A percentile compares a stretch with the other conserved stretches of the same genome.
Evolutionary conservation across 1,140 invertebrate genomes (phyloP).

Genomic region (Dinothrombium tinctorium): DNA sequence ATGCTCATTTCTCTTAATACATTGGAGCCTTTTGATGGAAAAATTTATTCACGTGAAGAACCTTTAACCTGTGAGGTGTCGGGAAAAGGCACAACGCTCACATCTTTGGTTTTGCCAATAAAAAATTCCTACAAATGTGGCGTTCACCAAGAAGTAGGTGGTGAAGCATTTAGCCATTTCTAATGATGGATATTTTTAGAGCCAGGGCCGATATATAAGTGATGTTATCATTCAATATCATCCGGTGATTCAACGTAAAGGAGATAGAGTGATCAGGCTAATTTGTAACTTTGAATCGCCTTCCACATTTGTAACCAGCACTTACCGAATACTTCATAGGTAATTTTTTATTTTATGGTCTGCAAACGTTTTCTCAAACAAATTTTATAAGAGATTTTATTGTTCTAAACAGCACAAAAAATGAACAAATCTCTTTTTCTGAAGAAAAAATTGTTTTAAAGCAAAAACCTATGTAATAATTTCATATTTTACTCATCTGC

Average conservation of each 20-base stretch:
- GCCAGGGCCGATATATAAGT: constrained; percentile 20
- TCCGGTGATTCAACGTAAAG: constrained; percentile 31
- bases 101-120: constrained; percentile 14
- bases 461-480: too few species aligned
- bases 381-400: neutral
- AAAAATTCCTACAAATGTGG: constrained; percentile 5
- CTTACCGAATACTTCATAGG: constrained; percentile 19
- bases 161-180: constrained; percentile 8
- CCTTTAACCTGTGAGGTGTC: constrained; percentile 17
- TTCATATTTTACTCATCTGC: too few species aligned
- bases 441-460: too few species aligned
- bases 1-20: constrained; percentile 27
- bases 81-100: constrained; percentile 8
- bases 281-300: constrained; percentile 26
- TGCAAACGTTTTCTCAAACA: neutral
- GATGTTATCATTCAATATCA: constrained; percentile 33
- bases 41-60: constrained; percentile 14
- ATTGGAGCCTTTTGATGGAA: constrained; percentile 25
- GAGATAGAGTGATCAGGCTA: constrained; percentile 29
- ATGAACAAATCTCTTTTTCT: too few species aligned
- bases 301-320: constrained; percentile 22
- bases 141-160: constrained; percentile 12
- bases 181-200: constrained; percentile 5
- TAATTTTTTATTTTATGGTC: constrained; percentile 12
- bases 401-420: neutral